These are phyloP conservation scores for Plodia interpunctella DNA, from an alignment of 1,140 invertebrate genomes.

Conservation along the genomic window DNA sequence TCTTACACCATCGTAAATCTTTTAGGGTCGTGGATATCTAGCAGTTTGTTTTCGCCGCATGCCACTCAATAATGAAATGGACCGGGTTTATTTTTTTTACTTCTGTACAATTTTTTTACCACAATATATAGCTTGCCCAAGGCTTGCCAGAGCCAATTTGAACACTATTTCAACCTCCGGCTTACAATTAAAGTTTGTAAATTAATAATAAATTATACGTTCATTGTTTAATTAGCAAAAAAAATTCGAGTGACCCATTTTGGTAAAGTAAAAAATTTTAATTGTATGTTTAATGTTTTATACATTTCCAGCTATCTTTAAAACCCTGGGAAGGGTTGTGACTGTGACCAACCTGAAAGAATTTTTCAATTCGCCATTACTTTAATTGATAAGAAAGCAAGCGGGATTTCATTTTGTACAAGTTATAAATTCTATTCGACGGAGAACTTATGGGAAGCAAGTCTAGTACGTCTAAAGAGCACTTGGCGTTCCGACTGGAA, in stretches of 20 bases:
- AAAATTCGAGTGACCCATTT: no score
- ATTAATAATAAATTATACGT: no score
- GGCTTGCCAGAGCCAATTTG: no score
- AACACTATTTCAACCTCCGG: no score
- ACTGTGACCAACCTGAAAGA: background rate
- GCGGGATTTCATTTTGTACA: slow-evolving; percentile 21
- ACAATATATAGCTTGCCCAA: no score
- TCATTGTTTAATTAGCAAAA: no score
- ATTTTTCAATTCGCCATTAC: background rate
- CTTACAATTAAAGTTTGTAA: no score
- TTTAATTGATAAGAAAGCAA: slow-evolving; percentile 28
- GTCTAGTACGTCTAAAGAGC: slow-evolving; percentile 23
- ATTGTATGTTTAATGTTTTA: no score
- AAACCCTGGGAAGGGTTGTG: background rate
- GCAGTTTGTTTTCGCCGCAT: slow-evolving; percentile 35
- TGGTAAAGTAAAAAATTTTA: no score
- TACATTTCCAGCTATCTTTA: background rate
- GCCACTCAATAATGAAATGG: slow-evolving; percentile 28
- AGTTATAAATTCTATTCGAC: slow-evolving; percentile 32
- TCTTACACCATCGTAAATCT: slow-evolving; percentile 49
- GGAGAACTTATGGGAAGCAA: slow-evolving; percentile 24
- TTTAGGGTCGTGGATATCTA: slow-evolving; percentile 37
- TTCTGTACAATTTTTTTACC: background rate
- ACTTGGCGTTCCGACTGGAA: slow-evolving; percentile 16
- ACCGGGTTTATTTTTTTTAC: background rate